A percentile compares a stretch with the other conserved stretches of the same genome.
phyloP scores from a whole-genome alignment of 2,113 vertebrate genomes.

The Nannobrachium achirus region DNA sequence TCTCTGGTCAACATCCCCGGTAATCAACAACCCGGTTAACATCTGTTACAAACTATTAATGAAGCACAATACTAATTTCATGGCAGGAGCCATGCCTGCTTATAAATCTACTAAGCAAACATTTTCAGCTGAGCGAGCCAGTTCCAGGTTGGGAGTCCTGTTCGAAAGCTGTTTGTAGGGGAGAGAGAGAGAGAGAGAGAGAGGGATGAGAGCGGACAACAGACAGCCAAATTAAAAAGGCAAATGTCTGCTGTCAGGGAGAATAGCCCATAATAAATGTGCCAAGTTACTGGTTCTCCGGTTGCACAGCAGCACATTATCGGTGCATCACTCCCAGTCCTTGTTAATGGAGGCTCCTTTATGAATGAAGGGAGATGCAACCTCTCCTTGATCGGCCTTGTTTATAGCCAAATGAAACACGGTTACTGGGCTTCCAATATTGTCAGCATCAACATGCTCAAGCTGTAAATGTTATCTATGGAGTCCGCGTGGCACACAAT shows the following conservation, averaged over 20 bases:
- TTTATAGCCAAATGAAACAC: conserved; percentile 36
- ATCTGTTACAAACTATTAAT: conserved; percentile 56
- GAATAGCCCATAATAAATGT: conserved; percentile 50
- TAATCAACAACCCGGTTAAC: conserved; percentile 46
- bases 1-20: conserved; percentile 46
- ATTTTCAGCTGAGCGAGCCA: conserved; percentile 8
- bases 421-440: conserved; percentile 38
- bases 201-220: conserved; percentile 29
- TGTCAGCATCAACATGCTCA: conserved; percentile 45
- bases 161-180: conserved; percentile 18
- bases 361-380: conserved; percentile 51
- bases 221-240: conserved; percentile 53
- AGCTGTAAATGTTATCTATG: conserved; percentile 20
- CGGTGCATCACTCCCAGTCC: conserved; percentile 32
- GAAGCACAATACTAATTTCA: conserved; percentile 40
- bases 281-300: conserved; percentile 35
- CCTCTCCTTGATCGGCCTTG: conserved; percentile 35
- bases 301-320: conserved; percentile 41
- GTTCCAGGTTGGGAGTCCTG: background rate
- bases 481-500: background rate
- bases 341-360: conserved; percentile 38
- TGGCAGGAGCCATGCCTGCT: conserved; percentile 14
- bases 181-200: conserved; percentile 20
- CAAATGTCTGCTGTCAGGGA: conserved; percentile 48
- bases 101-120: conserved; percentile 26